A percentile compares a stretch with the other conserved stretches of the same genome.
These are phyloP conservation scores for Falco rusticolus DNA, from an alignment of 2,797 vertebrate genomes.

Conservation along the genomic window DNA sequence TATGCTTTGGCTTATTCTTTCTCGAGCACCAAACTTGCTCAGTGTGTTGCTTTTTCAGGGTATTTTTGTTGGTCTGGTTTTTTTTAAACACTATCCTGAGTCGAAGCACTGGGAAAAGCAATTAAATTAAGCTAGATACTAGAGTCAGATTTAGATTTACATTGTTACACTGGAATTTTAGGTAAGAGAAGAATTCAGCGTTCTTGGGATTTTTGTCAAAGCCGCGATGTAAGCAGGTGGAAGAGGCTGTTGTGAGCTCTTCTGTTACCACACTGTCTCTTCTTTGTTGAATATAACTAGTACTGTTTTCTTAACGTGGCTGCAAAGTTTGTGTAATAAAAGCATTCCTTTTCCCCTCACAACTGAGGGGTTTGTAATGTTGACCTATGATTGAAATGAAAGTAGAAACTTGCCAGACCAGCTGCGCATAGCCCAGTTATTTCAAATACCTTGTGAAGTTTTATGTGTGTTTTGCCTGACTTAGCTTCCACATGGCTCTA, in stretches of 20 bases:
- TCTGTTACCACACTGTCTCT: rapidly evolving
- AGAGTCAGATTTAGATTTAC: neutral
- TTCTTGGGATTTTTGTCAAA: neutral
- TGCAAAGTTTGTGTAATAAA: neutral
- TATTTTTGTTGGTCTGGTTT: too few relatives aligned
- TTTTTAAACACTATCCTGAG: neutral
- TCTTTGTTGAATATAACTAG: neutral
- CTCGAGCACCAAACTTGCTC: neutral
- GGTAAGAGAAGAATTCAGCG: neutral
- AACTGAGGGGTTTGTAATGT: neutral
- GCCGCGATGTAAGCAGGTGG: neutral
- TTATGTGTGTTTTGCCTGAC: neutral
- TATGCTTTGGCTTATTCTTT: neutral
- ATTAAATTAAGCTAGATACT: rapidly evolving
- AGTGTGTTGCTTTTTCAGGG: neutral
- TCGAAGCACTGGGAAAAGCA: neutral
- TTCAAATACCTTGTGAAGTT: neutral
- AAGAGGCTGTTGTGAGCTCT: neutral
- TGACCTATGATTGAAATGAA: neutral
- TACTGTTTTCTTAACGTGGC: neutral
- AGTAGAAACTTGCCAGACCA: neutral
- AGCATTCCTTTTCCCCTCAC: neutral
- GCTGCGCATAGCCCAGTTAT: rapidly evolving
- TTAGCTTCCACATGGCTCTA: neutral
- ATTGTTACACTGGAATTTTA: neutral